Percentiles rank a stretch among this genome's conserved stretches.
Evolutionary conservation across 2,113 vertebrate species (phyloP).

Genomic region (Chaetops frenatus): DNA sequence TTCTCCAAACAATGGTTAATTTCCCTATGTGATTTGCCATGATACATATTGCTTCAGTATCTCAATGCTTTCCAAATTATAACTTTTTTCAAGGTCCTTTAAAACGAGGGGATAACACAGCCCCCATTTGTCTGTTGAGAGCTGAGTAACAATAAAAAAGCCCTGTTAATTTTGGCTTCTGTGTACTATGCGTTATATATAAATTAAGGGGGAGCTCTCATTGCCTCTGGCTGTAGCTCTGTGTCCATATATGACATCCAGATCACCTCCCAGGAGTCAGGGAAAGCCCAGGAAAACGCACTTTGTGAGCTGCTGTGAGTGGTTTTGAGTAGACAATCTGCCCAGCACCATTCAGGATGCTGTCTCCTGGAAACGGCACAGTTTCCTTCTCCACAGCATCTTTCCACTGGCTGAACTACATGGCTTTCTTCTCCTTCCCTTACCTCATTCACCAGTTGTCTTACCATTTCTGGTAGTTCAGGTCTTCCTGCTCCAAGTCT

Average conservation of each 20-base stretch:
- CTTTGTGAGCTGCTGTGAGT: neutral
- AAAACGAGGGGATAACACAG: neutral
- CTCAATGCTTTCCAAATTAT: neutral
- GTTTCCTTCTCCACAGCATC: neutral
- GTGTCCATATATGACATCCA: accelerated
- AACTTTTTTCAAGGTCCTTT: neutral
- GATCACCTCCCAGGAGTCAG: neutral
- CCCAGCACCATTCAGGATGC: neutral
- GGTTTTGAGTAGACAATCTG: accelerated
- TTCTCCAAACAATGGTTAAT: neutral
- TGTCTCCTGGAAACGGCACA: neutral
- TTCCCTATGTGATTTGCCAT: neutral
- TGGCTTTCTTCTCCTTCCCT: neutral
- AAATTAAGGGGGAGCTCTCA: neutral
- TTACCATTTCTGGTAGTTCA: neutral
- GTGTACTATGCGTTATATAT: neutral
- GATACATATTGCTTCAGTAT: neutral
- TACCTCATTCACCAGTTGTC: neutral
- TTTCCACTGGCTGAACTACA: neutral
- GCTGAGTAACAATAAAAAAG: neutral
- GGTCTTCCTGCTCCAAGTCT: neutral
- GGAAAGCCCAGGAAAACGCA: neutral
- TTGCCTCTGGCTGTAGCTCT: neutral
- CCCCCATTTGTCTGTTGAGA: neutral
- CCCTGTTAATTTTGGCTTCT: neutral